Base-by-base conservation (phyloP, 1,140 invertebrate species). In the Agraylea sexmaculata region DNA sequence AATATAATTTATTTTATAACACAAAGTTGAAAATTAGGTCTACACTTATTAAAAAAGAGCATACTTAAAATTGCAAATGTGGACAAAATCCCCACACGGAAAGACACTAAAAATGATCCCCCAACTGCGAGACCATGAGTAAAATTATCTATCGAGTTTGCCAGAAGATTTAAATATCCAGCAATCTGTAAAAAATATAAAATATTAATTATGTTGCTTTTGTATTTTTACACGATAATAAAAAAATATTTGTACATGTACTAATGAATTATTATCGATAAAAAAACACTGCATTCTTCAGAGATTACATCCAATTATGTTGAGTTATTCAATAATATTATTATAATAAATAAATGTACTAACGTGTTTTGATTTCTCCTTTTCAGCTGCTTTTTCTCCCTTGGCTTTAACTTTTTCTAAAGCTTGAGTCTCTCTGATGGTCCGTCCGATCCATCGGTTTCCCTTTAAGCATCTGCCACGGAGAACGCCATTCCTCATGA, bases 101-200 rank as follows among this genome's bases (percentile, higher is more conserved):
- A 80, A 3, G 82, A 86, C 6, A 94, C 83, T 5, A 95, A 66
- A 66, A 95, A 98, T 16, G 88, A 90, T 0, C 87, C 91, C n/a
- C 87, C 92, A 1, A 97, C 83, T 0, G 93, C 91, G 30, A 97
- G 66, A 0, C 93, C 94, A 62, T 98, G 93, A 0, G 90, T 94
- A 64, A 97, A 97, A 66, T 98, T 98, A 57, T 97, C 93, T 38
- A 97, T 90, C 7, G 84, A 81, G 61, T 98, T 97, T 3, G 93
- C 92, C 58, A 95, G 65, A 33, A 97, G 66, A 67, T 97, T 97
- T 34, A 97, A 64, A 59, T 96, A 97, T 4, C 92, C 94, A 21
- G 83, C 77, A 34, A 91, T 75, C 73, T 91, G 53, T 49, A 40
- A 43, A 21, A 16, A 42, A 35, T 16, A 30, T 13, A 17, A 39